Conservation (phyloP, 2,113 vertebrate genomes). For the Dicaeum eximium region DNA sequence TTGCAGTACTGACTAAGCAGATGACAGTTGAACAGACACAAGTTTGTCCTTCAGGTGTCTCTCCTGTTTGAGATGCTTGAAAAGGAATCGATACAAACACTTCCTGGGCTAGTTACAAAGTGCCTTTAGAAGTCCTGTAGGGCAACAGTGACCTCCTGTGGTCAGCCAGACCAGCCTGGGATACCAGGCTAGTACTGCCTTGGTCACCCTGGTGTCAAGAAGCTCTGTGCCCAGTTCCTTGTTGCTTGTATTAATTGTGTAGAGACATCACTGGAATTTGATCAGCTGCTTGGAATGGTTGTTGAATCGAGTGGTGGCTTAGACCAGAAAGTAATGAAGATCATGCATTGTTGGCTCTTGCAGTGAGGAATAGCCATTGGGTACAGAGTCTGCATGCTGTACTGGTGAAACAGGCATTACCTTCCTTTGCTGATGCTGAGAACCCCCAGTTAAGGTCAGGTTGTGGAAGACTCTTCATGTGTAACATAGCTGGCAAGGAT, state of each 20-base stretch:
- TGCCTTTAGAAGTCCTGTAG: background rate
- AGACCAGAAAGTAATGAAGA: background rate
- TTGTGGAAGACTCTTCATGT: background rate
- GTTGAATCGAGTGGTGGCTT: background rate
- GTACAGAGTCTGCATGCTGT: background rate
- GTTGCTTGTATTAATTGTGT: background rate
- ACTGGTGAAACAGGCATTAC: background rate
- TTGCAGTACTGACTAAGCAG: background rate
- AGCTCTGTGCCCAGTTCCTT: background rate
- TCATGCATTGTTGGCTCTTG: background rate
- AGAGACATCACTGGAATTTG: background rate
- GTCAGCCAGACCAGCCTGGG: background rate
- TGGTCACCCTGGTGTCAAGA: background rate
- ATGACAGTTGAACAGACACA: background rate
- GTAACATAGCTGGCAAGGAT: background rate
- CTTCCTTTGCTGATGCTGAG: background rate
- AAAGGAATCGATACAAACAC: background rate
- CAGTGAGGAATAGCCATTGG: background rate
- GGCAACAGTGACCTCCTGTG: constrained; percentile 56
- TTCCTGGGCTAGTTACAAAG: background rate
- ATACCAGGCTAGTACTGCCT: background rate
- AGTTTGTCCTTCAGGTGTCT: background rate
- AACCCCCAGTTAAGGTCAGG: background rate
- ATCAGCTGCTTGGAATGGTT: background rate
- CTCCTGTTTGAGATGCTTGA: background rate